Evolutionary conservation across 2,888 invertebrate genomes (phyloP), one percentile per base, ranked within the genome.

Genomic region (Chrysina gloriosa): DNA sequence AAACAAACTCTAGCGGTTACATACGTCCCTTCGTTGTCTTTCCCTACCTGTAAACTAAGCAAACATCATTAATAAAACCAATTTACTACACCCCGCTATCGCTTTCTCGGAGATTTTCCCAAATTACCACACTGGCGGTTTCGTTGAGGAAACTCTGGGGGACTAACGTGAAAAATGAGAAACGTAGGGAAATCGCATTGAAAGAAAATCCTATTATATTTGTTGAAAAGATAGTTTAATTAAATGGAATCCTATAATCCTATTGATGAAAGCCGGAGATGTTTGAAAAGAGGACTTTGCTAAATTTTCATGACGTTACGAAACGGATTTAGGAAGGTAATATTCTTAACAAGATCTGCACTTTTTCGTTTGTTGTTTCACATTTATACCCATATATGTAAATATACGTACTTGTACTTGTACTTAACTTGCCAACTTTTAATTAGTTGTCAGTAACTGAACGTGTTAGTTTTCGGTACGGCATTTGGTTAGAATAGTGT

Each of bases 51-150:
- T 65, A 64, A 71, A 71, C 69, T 67, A 68, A 76, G 80, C 79
- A 81, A 82, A 82, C 80, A 81, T 81, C 81, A 81, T 82, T 82
- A 82, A 82, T 81, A 82, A 81, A 81, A 80, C 78, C 80, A 81
- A 81, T 82, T 81, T 81, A 77, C 74, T 74, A 45, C 42, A 27
- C 65, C 65, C 66, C 9, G 56, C 25, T 42, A 61, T 61, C 42
- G 42, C 58, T 61, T 61, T 61, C 58, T 19, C 42, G 27, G 58
- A 42, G 58, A 61, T 61, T 61, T 61, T 61, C 42, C 42, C 42
- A 42, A 61, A 61, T 61, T 61, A 25, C 58, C 29, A 42, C 16
- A 23, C 9, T 27, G 23, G 42, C 7, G 11, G 58, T 42, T 61
- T 61, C 16, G 25, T 9, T 3, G 5, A 29, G 58, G 25, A 61